A percentile compares a stretch with the other conserved stretches of the same genome.
phyloP scores from a whole-genome alignment of 2,797 vertebrate species.

The Sarcoramphus papa region DNA sequence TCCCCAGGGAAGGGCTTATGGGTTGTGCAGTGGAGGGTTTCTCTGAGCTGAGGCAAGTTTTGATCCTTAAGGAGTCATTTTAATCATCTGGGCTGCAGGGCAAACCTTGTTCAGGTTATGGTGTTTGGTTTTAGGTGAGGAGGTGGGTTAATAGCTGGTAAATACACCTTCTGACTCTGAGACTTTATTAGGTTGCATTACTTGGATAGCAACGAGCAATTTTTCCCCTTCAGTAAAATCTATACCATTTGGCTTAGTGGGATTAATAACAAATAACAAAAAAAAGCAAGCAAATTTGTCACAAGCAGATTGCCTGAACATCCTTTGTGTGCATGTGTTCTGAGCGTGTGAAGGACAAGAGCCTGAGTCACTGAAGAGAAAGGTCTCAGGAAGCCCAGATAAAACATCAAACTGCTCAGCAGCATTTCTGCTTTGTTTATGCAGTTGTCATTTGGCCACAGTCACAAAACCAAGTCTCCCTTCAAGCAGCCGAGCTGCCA shows the following conservation, averaged over 20 bases:
- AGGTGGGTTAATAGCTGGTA: background rate
- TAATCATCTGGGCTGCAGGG: background rate
- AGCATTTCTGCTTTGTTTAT: background rate
- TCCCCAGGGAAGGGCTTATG: background rate
- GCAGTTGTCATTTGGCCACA: background rate
- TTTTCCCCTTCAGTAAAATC: background rate
- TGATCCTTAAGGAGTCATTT: background rate
- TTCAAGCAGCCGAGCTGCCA: background rate
- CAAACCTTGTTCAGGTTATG: background rate
- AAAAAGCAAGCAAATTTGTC: background rate
- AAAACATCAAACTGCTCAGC: background rate
- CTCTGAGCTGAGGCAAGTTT: background rate
- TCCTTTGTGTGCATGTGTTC: background rate
- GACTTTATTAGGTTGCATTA: background rate
- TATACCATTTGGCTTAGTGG: background rate
- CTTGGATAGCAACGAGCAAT: background rate
- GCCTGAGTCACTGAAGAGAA: background rate
- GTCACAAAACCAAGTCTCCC: background rate
- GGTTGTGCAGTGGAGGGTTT: background rate
- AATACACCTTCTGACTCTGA: background rate
- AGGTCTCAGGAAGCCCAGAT: background rate
- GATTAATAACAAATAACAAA: background rate
- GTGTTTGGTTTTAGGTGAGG: background rate
- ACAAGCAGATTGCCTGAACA: background rate
- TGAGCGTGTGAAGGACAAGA: background rate